Conservation (phyloP, 2,888 invertebrate species). For the Torymus tubicola region DNA sequence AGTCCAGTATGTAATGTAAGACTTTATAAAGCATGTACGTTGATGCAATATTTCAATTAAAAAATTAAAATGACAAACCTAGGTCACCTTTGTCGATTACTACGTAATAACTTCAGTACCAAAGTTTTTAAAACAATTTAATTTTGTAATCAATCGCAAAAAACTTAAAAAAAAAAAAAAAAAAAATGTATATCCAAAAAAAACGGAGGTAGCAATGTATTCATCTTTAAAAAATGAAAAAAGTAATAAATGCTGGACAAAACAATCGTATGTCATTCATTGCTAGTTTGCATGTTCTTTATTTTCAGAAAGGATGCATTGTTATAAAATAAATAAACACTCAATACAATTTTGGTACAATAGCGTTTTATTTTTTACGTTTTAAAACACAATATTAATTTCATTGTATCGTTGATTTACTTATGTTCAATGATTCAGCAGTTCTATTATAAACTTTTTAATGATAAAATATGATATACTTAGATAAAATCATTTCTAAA, state of each 20-base stretch:
- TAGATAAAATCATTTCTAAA: slow-evolving; percentile 55
- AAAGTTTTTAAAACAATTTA: slow-evolving; percentile 51
- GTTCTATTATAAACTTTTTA: slow-evolving; percentile 56
- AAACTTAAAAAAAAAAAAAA: slow-evolving; percentile 44
- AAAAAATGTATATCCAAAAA: slow-evolving; percentile 45
- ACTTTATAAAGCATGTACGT: slow-evolving; percentile 6
- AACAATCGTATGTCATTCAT: slow-evolving; percentile 29
- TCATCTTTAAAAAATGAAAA: slow-evolving; percentile 21
- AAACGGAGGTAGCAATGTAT: slow-evolving; percentile 46
- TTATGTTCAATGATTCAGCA: slow-evolving; percentile 50
- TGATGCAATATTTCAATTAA: slow-evolving; percentile 41
- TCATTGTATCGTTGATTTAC: slow-evolving; percentile 50
- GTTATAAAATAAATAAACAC: slow-evolving; percentile 30
- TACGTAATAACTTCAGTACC: slow-evolving; percentile 45
- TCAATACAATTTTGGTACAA: slow-evolving; percentile 54
- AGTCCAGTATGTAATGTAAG: slow-evolving; percentile 26
- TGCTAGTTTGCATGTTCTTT: slow-evolving; percentile 19
- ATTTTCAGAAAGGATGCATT: slow-evolving; percentile 36
- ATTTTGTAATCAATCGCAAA: slow-evolving; percentile 40
- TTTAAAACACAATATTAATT: slow-evolving; percentile 56
- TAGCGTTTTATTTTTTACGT: slow-evolving; percentile 56
- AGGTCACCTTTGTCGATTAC: slow-evolving; percentile 17
- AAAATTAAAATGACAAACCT: slow-evolving; percentile 34
- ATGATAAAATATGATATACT: slow-evolving; percentile 56
- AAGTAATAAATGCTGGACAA: slow-evolving; percentile 55